Evolutionary conservation across 1,140 invertebrate species (phyloP), one percentile per base, ranked within the genome.

Genomic region (Hesperophylax magnus): DNA sequence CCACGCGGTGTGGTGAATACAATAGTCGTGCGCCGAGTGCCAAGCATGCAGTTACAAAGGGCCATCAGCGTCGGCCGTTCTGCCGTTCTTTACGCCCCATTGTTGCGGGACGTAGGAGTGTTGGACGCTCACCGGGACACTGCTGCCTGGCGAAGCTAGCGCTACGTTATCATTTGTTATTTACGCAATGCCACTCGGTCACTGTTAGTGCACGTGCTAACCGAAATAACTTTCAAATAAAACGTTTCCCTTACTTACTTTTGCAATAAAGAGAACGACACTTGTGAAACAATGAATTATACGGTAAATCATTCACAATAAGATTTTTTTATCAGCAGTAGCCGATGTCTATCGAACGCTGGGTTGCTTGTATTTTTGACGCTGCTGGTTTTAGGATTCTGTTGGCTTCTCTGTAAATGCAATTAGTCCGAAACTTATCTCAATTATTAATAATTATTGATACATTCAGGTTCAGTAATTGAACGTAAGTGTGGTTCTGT

Each of bases 211-310:
- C 69, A 52, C 47, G 69, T 54, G 65, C 52, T n/a, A 3, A 15
- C 22, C 22, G 47, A 11, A 24, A 72, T 72, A 72, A 72, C 39
- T 72, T 72, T 72, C 34, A 71, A 54, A 72, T 47, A 14, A 72
- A 15, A 27, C 52, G 20, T 27, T 72, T 72, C 53, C 52, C 53
- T 72, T 24, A 53, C 11, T 39, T 39, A 39, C 39, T 47, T 47
- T 11, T 47, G 39, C 39, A 47, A 47, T 47, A 47, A 47, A 47
- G 2, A 47, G 39, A 47, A 31, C 56, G 56, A 22, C 56, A 22
- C n/a, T 58, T 67, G 63, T 17, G 63, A 67, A 67, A 67, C 15
- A 27, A 14, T 17, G 4, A 8, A 34, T 17, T 67, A 17, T 67
- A 58, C 56, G 22, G 39, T 47, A 58, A 58, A 58, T 58, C 56